These are phyloP conservation scores for Notothenia rossii DNA, from an alignment of 2,113 vertebrate genomes.

Conservation along the genomic window DNA sequence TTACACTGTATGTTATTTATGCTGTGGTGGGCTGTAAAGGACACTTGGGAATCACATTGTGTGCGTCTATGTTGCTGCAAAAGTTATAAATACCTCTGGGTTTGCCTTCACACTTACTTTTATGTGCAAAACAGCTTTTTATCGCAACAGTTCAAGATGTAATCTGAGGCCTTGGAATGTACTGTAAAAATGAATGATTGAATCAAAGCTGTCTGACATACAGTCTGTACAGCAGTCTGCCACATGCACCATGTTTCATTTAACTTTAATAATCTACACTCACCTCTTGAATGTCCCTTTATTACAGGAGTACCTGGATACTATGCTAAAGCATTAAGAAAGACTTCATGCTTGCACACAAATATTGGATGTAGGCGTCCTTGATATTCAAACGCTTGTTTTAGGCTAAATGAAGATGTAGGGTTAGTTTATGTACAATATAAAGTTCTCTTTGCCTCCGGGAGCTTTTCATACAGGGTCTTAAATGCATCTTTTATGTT, in stretches of 20 bases:
- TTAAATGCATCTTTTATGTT: conserved; percentile 67
- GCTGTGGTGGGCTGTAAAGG: conserved; percentile 32
- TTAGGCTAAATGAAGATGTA: conserved; percentile 50
- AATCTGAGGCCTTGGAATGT: conserved; percentile 69
- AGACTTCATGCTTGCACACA: conserved; percentile 35
- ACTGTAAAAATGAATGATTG: conserved; percentile 38
- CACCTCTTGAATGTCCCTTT: conserved; percentile 58
- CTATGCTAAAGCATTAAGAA: conserved; percentile 19
- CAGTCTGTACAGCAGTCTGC: conserved; percentile 44
- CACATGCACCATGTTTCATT: conserved; percentile 29
- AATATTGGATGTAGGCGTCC: conserved; percentile 45
- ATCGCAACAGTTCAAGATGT: conserved; percentile 45
- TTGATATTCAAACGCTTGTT: conserved; percentile 46
- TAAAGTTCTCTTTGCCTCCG: conserved; percentile 53
- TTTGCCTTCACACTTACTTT: conserved; percentile 55
- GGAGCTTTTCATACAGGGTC: conserved; percentile 74
- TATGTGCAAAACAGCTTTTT: conserved; percentile 52
- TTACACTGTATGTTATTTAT: conserved; percentile 57
- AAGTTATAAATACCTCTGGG: conserved; percentile 55
- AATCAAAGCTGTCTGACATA: conserved; percentile 40
- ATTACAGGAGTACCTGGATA: conserved; percentile 31
- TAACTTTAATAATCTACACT: conserved; percentile 27
- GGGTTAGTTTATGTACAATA: conserved; percentile 42
- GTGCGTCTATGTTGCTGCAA: conserved; percentile 45
- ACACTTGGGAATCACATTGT: conserved; percentile 21